Evolutionary conservation across 2,797 vertebrate species (phyloP).

Genomic region (Eutrigla gurnardus): DNA sequence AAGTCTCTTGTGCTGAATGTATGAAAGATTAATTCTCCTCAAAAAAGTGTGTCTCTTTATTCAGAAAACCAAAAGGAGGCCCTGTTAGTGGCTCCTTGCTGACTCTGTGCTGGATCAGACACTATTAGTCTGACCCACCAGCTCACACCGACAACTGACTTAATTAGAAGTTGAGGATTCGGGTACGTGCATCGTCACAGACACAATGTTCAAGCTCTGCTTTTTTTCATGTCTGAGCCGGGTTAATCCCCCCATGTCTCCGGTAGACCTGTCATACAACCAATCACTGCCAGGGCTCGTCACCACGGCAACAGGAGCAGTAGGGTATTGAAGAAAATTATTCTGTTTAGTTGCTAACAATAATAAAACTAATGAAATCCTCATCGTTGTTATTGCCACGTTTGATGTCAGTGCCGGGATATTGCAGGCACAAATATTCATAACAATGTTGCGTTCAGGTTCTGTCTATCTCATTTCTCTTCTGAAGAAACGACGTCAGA

Average conservation of each 20-base stretch:
- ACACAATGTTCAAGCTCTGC: slow-evolving; percentile 32
- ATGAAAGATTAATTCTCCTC: slow-evolving; percentile 83
- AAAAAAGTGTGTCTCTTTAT: slow-evolving; percentile 72
- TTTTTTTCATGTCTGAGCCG: slow-evolving; percentile 38
- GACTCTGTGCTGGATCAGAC: slow-evolving; percentile 56
- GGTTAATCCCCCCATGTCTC: slow-evolving; percentile 53
- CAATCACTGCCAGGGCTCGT: slow-evolving; percentile 65
- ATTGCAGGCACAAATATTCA: not conserved
- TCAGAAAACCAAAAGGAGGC: slow-evolving; percentile 54
- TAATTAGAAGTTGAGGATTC: slow-evolving; percentile 66
- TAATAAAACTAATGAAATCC: slow-evolving; percentile 17
- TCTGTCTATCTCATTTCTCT: not conserved
- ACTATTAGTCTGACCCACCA: slow-evolving; percentile 51
- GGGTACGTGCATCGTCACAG: slow-evolving; percentile 34
- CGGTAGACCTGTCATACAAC: slow-evolving; percentile 52
- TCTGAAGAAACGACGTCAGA: slow-evolving; percentile 9
- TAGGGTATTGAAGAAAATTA: slow-evolving; percentile 13
- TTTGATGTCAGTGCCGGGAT: not conserved
- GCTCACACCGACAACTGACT: slow-evolving; percentile 47
- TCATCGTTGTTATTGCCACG: slow-evolving; percentile 12
- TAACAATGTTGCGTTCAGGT: slow-evolving; percentile 5
- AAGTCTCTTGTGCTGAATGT: slow-evolving; percentile 80
- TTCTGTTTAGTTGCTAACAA: slow-evolving; percentile 29
- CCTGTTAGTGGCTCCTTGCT: slow-evolving; percentile 59
- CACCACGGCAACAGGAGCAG: slow-evolving; percentile 69